Evolutionary conservation across 2,113 vertebrate species (phyloP), one percentile per base, ranked within the genome.

Genomic region (Entomyzon cyanotis): DNA sequence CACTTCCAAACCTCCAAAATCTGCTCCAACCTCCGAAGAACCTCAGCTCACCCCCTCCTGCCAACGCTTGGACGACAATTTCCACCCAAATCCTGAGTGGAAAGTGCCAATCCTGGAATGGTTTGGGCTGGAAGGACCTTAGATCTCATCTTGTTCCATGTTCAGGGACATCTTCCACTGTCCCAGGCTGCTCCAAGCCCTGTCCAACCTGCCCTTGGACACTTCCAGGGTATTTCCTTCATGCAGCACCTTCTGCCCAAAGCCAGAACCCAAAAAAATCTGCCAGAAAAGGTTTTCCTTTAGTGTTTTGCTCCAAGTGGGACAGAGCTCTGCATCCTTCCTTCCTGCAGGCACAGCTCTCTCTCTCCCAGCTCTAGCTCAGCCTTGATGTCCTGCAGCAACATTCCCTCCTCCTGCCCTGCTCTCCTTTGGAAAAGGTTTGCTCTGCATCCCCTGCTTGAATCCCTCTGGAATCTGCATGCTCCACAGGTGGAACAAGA

Each of bases 21-120:
- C 69, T 22, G 9, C 65, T 59, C 63, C 46, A 9, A 0, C 8
- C 19, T 30, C 76, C 5, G 3, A 30, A 56, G 24, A 27, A 3
- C 21, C 68, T 25, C 68, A 9, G 5, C 37, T 3, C 12, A 2
- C 11, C 4, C 4, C 1, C 6, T 22, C 11, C 59, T 39, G 39
- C 39, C 15, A 17, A 10, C 2, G 0, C 19, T 8, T 1, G 1
- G 2, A 24, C n/a, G n/a, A n/a, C n/a, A n/a, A n/a, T n/a, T n/a
- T n/a, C n/a, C n/a, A n/a, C n/a, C 67, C 23, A 2, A 15, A 17
- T 5, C 13, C 10, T 0, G 4, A 9, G 23, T 2, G 13, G 52
- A 25, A 67, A 55, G 11, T 1, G 9, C 18, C 55, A 62, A 59
- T 24, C 59, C 1, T 5, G 28, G 52, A 3, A 44, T 9, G 22